These are phyloP conservation scores for Varanus komodoensis DNA, from an alignment of 2,113 vertebrate genomes.

Conservation along the genomic window DNA sequence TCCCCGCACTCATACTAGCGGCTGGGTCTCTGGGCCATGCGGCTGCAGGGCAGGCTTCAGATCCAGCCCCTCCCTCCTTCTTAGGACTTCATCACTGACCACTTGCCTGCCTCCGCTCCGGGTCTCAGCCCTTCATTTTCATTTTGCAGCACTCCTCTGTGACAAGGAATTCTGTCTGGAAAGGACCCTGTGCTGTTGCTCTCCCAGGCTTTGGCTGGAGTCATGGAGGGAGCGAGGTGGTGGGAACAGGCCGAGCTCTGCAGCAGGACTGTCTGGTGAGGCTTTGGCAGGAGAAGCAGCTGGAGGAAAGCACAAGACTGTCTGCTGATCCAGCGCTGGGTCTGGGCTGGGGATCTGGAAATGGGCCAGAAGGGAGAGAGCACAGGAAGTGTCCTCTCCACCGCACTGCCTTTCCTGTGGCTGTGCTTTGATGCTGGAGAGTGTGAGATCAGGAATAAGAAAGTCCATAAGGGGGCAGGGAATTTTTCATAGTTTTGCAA, in stretches of 20 bases:
- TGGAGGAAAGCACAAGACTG: not conserved
- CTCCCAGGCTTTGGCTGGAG: conserved; percentile 3
- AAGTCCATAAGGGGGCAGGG: not conserved
- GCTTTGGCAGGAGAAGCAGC: not conserved
- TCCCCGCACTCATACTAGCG: not conserved
- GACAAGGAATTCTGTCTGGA: not conserved
- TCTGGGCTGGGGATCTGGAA: not conserved
- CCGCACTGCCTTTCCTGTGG: not conserved
- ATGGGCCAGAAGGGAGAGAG: not conserved
- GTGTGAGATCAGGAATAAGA: not conserved
- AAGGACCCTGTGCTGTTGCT: not conserved
- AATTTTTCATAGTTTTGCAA: not conserved
- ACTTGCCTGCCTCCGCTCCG: not conserved
- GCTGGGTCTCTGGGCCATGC: not conserved
- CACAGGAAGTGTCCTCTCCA: not conserved
- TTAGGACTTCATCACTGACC: not conserved
- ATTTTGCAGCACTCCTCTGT: not conserved
- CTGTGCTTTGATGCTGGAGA: not conserved
- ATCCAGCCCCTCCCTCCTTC: not conserved
- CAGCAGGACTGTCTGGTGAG: conserved; percentile 7
- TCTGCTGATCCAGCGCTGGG: conserved; percentile 9
- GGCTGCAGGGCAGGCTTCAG: not conserved
- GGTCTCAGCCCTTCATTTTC: not conserved
- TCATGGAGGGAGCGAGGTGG: not conserved
- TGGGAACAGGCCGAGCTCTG: not conserved